A percentile compares a stretch with the other conserved stretches of the same genome.
Evolutionary conservation across 2,888 invertebrate species (phyloP).

Genomic region (Sphaeridia pumilis): DNA sequence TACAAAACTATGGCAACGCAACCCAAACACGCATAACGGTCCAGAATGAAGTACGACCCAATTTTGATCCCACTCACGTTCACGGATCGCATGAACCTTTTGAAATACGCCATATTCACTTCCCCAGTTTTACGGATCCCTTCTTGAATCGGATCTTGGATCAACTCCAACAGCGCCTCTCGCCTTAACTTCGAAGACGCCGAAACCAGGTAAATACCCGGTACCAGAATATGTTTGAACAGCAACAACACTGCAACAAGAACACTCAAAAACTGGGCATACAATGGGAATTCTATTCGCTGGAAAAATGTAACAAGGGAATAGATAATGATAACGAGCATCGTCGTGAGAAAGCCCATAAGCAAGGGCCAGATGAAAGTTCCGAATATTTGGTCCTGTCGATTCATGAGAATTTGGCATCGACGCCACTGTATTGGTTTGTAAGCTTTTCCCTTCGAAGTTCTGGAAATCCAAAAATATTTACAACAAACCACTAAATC

Average conservation of each 20-base stretch:
- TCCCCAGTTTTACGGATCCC: too few species aligned
- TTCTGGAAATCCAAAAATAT: not conserved
- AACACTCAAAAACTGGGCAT: not conserved
- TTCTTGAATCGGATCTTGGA: not conserved
- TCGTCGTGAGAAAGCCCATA: not conserved
- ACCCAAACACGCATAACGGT: not conserved
- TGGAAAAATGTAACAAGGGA: not conserved
- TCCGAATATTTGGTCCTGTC: not conserved
- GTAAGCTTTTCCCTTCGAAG: not conserved
- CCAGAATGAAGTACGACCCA: not conserved
- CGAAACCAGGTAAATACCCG: not conserved
- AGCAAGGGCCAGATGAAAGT: not conserved
- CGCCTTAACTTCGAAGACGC: not conserved
- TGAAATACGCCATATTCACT: too few species aligned
- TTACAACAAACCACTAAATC: too few species aligned
- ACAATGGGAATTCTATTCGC: not conserved
- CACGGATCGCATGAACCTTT: not conserved
- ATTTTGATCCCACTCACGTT: not conserved
- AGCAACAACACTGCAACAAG: not conserved
- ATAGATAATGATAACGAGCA: not conserved
- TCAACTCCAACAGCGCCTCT: not conserved
- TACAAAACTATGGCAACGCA: not conserved
- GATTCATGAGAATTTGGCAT: not conserved
- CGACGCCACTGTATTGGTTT: not conserved
- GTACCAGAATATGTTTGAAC: not conserved